These are phyloP conservation scores for Bombus balteatus DNA, from an alignment of 1,140 invertebrate genomes.

Conservation along the genomic window DNA sequence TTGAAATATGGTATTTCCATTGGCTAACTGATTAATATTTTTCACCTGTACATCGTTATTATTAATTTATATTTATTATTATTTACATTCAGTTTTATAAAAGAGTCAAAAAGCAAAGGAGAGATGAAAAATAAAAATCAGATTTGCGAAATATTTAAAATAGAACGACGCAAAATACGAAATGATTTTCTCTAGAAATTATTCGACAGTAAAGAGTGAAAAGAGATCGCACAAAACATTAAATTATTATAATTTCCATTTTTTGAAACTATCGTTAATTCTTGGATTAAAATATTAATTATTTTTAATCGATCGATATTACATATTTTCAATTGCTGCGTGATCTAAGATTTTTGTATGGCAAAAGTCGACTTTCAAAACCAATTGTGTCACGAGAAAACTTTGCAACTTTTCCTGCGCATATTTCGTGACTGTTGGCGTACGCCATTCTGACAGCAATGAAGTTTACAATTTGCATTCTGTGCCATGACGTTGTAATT, in stretches of 20 bases:
- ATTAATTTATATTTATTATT: too few relatives aligned
- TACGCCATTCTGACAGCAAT: not conserved
- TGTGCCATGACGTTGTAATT: not conserved
- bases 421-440: not conserved
- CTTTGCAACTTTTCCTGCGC: not conserved
- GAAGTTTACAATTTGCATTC: constrained; percentile 8
- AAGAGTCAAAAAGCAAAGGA: too few relatives aligned
- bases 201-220: too few relatives aligned
- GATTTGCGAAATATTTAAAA: too few relatives aligned
- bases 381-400: not conserved
- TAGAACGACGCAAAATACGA: too few relatives aligned
- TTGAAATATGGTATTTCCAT: not conserved
- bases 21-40: not conserved
- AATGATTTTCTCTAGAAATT: too few relatives aligned
- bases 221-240: too few relatives aligned
- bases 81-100: too few relatives aligned
- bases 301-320: not conserved
- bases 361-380: not conserved
- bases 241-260: not conserved
- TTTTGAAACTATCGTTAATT: not conserved
- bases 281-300: not conserved
- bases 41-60: not conserved
- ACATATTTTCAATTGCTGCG: not conserved
- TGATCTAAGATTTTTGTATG: not conserved
- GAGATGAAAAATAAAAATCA: too few relatives aligned